Conservation (phyloP, 2,797 vertebrate genomes). For the Betta splendens region DNA sequence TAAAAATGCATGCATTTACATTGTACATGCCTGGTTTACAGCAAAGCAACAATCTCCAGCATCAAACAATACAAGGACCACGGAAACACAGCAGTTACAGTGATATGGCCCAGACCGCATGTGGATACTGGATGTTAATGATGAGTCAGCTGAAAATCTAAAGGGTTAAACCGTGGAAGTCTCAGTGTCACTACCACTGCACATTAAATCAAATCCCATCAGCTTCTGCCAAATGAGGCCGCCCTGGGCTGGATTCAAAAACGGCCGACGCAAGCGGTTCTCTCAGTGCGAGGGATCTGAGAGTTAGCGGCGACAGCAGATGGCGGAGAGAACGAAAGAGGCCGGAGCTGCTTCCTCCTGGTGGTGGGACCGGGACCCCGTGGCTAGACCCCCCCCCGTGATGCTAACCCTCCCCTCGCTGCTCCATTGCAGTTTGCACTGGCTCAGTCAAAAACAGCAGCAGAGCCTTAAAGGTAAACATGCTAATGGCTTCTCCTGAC, state of each 20-base stretch:
- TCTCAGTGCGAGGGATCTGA: slow-evolving; percentile 12
- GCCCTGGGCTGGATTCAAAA: not conserved
- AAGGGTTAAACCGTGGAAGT: too few relatives aligned
- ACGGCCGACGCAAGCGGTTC: not conserved
- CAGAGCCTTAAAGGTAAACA: slow-evolving; percentile 46
- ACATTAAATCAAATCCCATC: too few relatives aligned
- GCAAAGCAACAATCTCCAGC: not conserved
- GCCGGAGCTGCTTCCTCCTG: slow-evolving; percentile 43
- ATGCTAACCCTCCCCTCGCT: slow-evolving; percentile 27
- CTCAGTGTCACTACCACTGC: too few relatives aligned
- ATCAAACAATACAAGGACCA: too few relatives aligned
- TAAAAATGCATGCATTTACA: not conserved
- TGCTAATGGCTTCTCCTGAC: slow-evolving; percentile 57
- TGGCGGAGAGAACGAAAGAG: slow-evolving; percentile 36
- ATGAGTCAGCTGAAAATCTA: too few relatives aligned
- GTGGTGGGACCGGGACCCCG: slow-evolving; percentile 42
- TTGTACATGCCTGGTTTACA: not conserved
- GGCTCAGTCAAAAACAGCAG: slow-evolving; percentile 40
- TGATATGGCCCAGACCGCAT: too few relatives aligned
- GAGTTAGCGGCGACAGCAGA: slow-evolving; percentile 33
- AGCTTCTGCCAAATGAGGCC: slow-evolving; percentile 5
- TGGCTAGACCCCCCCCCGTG: slow-evolving; percentile 29
- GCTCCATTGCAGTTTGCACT: slow-evolving; percentile 23
- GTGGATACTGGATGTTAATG: too few relatives aligned
- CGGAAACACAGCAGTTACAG: too few relatives aligned